These are phyloP conservation scores for Petrolisthes cinctipes DNA, from an alignment of 2,888 invertebrate species.

Conservation along the genomic window DNA sequence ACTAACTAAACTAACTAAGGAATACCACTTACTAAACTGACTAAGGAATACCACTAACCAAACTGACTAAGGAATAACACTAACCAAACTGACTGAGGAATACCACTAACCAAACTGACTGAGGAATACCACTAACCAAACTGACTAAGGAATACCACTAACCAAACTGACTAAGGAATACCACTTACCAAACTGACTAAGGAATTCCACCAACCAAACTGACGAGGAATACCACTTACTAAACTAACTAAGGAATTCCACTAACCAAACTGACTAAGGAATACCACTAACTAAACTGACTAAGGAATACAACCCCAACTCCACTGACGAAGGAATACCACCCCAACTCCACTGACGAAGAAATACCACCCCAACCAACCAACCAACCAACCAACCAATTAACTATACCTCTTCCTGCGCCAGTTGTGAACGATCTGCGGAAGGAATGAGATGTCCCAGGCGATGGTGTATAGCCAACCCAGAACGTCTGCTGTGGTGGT, in stretches of 20 bases:
- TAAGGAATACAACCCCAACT: too few species aligned
- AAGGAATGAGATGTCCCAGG: conserved; percentile 99
- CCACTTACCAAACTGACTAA: conserved; percentile 96
- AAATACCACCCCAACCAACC: not conserved
- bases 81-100: too few species aligned
- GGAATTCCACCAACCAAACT: too few species aligned
- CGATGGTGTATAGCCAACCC: conserved; percentile 98
- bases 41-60: too few species aligned
- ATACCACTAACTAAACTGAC: conserved; percentile 94
- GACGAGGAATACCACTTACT: too few species aligned
- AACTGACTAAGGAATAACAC: too few species aligned
- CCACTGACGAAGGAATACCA: too few species aligned
- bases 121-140: not conserved
- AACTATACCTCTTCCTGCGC: conserved; percentile 80
- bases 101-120: too few species aligned
- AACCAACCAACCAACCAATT: not conserved
- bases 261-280: conserved; percentile 78
- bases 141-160: conserved; percentile 69
- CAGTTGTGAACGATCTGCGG: conserved; percentile 95
- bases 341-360: not conserved
- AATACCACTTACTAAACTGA: too few species aligned
- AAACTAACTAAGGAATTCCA: too few species aligned
- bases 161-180: conserved; percentile 97
- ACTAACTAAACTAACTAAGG: too few species aligned
- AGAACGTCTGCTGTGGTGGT: conserved; percentile 83